phyloP scores from a whole-genome alignment of 2,888 invertebrate genomes.

The Amblyteles armatorius region DNA sequence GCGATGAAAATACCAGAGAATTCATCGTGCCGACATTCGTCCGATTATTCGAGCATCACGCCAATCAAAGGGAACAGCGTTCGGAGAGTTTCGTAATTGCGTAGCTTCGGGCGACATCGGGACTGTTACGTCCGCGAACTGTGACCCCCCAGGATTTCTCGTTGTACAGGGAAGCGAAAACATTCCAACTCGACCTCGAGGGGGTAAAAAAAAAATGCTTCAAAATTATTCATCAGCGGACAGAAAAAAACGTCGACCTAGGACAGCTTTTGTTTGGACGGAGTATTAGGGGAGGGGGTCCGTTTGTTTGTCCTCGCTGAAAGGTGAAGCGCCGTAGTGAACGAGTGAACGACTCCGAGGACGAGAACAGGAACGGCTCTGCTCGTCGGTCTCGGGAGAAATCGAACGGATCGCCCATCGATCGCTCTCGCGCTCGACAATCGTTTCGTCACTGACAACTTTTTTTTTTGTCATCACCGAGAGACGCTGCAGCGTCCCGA shows the following conservation, averaged over 20 bases:
- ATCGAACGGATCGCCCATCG: background rate
- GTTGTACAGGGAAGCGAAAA: slow-evolving; percentile 2
- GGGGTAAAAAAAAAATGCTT: background rate
- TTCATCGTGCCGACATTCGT: background rate
- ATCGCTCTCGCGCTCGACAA: background rate
- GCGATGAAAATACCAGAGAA: background rate
- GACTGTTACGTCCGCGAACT: slow-evolving; percentile 44
- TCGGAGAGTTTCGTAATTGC: slow-evolving; percentile 16
- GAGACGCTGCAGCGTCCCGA: background rate
- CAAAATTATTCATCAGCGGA: slow-evolving; percentile 11
- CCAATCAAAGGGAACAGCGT: background rate
- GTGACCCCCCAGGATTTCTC: slow-evolving; percentile 46
- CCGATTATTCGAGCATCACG: too few species aligned
- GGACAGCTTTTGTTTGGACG: background rate
- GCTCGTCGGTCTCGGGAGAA: background rate
- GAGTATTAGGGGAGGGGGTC: background rate
- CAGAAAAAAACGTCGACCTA: background rate
- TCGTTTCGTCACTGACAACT: background rate
- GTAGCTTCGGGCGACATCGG: slow-evolving; percentile 29
- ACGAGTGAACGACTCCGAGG: background rate
- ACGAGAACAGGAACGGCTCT: background rate
- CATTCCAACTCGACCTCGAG: slow-evolving; percentile 35
- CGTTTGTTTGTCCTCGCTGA: background rate
- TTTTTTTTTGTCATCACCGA: background rate
- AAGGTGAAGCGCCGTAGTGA: background rate